Conservation (phyloP, 23 tunicate species). For the Styela clava region DNA sequence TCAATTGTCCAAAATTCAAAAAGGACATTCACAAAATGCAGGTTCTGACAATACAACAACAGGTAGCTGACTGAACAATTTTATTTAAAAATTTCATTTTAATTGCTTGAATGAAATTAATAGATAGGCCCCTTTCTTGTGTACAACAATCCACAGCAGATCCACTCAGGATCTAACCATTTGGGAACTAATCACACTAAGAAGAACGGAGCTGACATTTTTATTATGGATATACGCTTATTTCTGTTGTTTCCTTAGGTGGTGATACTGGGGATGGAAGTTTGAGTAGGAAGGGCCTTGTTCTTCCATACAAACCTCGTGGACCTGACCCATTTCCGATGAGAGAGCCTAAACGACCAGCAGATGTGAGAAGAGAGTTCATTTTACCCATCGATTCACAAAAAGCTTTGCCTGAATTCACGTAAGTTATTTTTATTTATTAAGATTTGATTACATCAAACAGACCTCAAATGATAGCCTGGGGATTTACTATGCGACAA, state of each 20-base stretch:
- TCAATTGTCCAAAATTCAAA: not conserved
- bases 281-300: slow-evolving; percentile 43
- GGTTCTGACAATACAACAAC: slow-evolving; percentile 13
- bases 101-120: not conserved
- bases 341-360: slow-evolving; percentile 60
- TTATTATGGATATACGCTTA: too few relatives aligned
- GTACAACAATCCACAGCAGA: not conserved
- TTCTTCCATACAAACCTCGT: slow-evolving; percentile 72
- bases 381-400: slow-evolving; percentile 56
- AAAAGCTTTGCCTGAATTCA: slow-evolving; percentile 52
- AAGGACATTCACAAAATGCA: not conserved
- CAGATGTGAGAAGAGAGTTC: slow-evolving; percentile 61
- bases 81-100: not conserved
- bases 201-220: too few relatives aligned
- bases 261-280: slow-evolving; percentile 28
- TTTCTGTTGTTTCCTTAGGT: not conserved
- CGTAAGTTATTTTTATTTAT: slow-evolving; percentile 14
- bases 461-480: not conserved
- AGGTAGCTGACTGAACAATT: not conserved
- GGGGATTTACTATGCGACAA: not conserved
- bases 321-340: slow-evolving; percentile 89
- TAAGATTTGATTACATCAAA: not conserved
- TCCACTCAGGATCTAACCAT: slow-evolving; percentile 2
- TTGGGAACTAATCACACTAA: too few relatives aligned
- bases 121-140: not conserved